A percentile compares a stretch with the other conserved stretches of the same genome.
phyloP scores from a whole-genome alignment of 2,113 vertebrate species.

The Strix uralensis region DNA sequence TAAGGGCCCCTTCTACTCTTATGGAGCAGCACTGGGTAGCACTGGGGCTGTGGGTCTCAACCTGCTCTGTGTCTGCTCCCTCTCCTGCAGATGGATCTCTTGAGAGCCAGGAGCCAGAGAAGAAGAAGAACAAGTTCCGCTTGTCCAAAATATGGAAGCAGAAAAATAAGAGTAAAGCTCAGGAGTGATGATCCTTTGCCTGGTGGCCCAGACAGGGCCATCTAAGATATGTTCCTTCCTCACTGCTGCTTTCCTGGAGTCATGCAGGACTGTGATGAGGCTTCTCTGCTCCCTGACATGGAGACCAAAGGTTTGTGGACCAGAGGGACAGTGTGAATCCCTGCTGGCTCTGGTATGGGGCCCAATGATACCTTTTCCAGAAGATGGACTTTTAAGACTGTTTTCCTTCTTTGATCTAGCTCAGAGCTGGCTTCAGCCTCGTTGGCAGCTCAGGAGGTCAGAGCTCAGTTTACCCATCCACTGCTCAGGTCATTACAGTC shows the following conservation, averaged over 20 bases:
- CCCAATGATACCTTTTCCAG: background rate
- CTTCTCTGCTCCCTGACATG: background rate
- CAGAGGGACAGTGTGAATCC: background rate
- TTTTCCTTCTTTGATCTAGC: background rate
- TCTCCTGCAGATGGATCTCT: conserved; percentile 55
- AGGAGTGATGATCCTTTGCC: conserved; percentile 2
- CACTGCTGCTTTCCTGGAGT: background rate
- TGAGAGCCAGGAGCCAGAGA: conserved; percentile 28
- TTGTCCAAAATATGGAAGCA: conserved; percentile 59
- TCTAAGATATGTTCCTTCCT: background rate
- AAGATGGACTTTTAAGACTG: background rate
- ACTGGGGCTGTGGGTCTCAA: background rate
- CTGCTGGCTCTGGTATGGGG: background rate
- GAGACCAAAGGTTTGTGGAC: background rate
- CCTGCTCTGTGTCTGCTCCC: background rate
- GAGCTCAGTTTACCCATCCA: background rate
- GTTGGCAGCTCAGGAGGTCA: background rate
- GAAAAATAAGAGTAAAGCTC: conserved; percentile 40
- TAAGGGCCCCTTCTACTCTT: conserved; percentile 49
- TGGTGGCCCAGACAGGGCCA: background rate
- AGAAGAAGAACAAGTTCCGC: conserved; percentile 58
- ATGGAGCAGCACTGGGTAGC: background rate
- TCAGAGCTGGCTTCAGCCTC: background rate
- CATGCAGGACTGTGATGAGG: background rate
- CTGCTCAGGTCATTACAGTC: background rate